phyloP scores from a whole-genome alignment of 2,113 vertebrate species.

The Cephalopterus ornatus region DNA sequence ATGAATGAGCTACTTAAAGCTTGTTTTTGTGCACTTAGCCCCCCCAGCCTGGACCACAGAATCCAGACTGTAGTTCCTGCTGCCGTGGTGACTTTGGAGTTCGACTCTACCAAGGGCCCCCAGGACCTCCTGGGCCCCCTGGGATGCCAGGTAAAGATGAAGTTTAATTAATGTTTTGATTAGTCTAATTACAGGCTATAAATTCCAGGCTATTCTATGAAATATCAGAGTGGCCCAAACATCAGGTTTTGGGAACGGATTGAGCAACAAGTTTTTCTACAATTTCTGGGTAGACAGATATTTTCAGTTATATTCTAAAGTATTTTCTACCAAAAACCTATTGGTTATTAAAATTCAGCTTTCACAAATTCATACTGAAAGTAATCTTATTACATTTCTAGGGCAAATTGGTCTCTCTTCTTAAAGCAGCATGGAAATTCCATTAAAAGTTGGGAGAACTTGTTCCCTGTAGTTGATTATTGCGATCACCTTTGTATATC shows the following conservation, averaged over 20 bases:
- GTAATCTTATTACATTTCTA: not conserved
- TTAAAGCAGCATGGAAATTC: not conserved
- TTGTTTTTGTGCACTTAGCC: conserved; percentile 61
- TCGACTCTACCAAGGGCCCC: conserved; percentile 76
- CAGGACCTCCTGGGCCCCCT: conserved; percentile 77
- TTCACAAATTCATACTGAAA: not conserved
- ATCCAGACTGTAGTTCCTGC: conserved; percentile 78
- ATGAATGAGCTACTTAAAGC: conserved; percentile 27
- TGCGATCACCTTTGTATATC: not conserved
- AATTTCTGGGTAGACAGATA: not conserved
- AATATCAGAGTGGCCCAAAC: not conserved
- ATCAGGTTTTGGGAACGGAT: not conserved
- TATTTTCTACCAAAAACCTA: not conserved
- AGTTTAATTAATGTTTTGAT: not conserved
- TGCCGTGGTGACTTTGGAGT: conserved; percentile 80
- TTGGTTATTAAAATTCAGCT: not conserved
- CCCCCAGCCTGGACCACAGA: conserved; percentile 66
- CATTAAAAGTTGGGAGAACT: not conserved
- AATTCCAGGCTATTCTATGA: not conserved
- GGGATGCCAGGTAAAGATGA: conserved; percentile 79
- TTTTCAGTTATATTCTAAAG: not conserved
- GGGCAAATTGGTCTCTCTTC: not conserved
- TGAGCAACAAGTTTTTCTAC: not conserved
- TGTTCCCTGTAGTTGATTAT: not conserved
- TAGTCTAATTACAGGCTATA: not conserved